A percentile compares a stretch with the other conserved stretches of the same genome.
phyloP scores from a whole-genome alignment of 2,888 invertebrate genomes.

The Tuberolachnus salignus region DNA sequence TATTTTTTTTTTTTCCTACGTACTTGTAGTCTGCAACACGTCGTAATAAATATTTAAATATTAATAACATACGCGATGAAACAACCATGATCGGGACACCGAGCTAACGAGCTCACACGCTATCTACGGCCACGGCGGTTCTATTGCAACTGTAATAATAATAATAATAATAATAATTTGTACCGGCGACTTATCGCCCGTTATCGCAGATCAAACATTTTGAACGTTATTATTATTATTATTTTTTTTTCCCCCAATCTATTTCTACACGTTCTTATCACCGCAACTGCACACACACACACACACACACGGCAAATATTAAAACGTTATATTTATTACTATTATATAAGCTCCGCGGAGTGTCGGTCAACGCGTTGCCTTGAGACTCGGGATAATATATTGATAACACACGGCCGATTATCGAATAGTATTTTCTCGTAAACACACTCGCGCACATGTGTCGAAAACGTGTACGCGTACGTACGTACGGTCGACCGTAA shows the following conservation, averaged over 20 bases:
- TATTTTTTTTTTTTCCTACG: no score
- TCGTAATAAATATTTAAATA: no score
- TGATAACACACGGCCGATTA: not conserved
- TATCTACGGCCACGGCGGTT: no score
- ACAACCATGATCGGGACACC: no score
- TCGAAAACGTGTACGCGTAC: no score
- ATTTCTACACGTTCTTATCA: not conserved
- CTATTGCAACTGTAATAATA: no score
- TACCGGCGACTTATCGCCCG: no score
- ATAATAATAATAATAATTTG: no score
- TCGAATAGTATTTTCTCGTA: not conserved
- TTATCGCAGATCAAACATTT: not conserved
- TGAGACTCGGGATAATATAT: not conserved
- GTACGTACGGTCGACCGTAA: no score
- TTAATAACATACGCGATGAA: no score
- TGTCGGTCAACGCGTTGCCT: slow-evolving; percentile 2
- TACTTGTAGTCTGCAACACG: no score
- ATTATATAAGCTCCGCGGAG: not conserved
- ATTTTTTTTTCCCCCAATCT: not conserved
- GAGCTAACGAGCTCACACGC: no score
- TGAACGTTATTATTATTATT: not conserved
- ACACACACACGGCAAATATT: not conserved
- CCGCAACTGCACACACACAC: not conserved
- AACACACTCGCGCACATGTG: not conserved
- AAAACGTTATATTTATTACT: not conserved